phyloP scores from a whole-genome alignment of 2,888 invertebrate species.

The Melikaiella ostensackeni region DNA sequence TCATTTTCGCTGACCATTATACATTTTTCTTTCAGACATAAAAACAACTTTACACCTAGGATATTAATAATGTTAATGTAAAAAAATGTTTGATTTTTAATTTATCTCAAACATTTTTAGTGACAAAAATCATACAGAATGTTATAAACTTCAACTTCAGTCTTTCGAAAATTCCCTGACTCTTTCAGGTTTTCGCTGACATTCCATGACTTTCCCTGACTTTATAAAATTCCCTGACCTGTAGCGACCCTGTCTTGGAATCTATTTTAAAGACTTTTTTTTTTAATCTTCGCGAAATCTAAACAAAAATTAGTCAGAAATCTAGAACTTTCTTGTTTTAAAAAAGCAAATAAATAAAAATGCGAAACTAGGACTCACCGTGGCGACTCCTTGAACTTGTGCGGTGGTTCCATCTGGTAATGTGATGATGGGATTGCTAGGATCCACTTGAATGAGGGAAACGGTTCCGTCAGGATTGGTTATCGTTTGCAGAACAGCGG shows the following conservation, averaged over 20 bases:
- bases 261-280: not conserved
- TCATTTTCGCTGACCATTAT: too few species aligned
- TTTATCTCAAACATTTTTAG: too few species aligned
- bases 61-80: too few species aligned
- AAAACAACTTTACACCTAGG: too few species aligned
- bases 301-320: not conserved
- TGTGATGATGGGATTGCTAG: constrained; percentile 95
- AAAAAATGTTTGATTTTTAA: too few species aligned
- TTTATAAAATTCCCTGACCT: too few species aligned
- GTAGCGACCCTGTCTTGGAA: not conserved
- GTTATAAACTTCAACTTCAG: too few species aligned
- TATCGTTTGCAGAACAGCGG: constrained; percentile 95
- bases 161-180: too few species aligned
- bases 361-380: constrained; percentile 74
- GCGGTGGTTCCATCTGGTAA: constrained; percentile 97
- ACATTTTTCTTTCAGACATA: too few species aligned
- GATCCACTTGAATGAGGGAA: constrained; percentile 96
- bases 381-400: constrained; percentile 90
- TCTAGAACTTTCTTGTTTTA: not conserved
- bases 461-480: constrained; percentile 98
- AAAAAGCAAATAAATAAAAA: not conserved
- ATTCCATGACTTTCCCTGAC: too few species aligned
- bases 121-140: too few species aligned
- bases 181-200: too few species aligned
- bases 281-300: not conserved